These are phyloP conservation scores for Idaea dimidiata DNA, from an alignment of 2,888 invertebrate species.

Conservation along the genomic window DNA sequence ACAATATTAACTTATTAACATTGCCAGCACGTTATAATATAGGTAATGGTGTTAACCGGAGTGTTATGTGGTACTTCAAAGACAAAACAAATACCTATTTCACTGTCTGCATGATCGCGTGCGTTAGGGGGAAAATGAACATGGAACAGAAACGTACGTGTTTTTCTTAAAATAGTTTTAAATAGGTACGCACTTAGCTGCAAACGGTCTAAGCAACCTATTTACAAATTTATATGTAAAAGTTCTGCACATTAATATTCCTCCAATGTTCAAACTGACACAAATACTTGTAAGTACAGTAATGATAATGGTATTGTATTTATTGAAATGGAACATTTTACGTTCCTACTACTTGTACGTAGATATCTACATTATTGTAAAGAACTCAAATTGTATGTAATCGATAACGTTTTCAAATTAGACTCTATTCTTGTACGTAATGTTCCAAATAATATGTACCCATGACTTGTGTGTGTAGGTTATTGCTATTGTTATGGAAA, in stretches of 20 bases:
- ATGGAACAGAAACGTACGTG: neutral
- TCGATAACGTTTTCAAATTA: neutral
- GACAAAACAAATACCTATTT: neutral
- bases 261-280: slow-evolving; percentile 2
- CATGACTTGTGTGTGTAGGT: neutral
- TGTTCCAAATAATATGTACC: neutral
- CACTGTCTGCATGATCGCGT: neutral
- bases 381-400: neutral
- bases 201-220: neutral
- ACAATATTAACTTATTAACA: slow-evolving; percentile 1
- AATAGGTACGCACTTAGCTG: neutral
- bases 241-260: neutral
- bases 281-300: slow-evolving; percentile 1
- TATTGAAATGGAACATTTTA: neutral
- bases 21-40: neutral
- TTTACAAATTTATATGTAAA: neutral
- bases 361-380: neutral
- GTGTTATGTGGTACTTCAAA: neutral
- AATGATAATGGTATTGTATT: slow-evolving; percentile 1
- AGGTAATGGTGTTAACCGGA: neutral
- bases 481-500: neutral
- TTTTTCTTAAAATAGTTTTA: neutral
- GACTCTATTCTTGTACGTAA: neutral
- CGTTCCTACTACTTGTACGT: neutral
- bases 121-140: neutral